Conservation (phyloP, 2,888 invertebrate species). For the Hololepta plana region DNA sequence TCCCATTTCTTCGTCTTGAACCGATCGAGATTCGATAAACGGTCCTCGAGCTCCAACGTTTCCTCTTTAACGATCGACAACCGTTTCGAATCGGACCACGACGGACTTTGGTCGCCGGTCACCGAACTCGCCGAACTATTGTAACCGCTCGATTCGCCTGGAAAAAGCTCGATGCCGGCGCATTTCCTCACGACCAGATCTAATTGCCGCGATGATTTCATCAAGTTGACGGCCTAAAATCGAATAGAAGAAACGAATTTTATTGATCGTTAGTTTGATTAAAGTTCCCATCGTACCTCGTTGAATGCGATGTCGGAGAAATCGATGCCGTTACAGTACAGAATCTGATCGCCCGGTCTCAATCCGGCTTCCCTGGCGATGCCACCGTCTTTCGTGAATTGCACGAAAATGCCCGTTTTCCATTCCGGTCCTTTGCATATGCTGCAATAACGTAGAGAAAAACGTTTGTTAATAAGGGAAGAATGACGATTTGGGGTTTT, state of each 20-base stretch:
- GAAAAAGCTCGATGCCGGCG: slow-evolving; percentile 61
- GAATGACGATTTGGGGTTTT: slow-evolving; percentile 1
- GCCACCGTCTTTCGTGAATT: slow-evolving; percentile 78
- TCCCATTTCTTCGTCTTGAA: slow-evolving; percentile 22
- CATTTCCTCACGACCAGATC: slow-evolving; percentile 61
- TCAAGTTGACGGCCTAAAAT: slow-evolving; percentile 55
- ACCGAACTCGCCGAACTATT: slow-evolving; percentile 72
- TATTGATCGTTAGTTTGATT: slow-evolving; percentile 5
- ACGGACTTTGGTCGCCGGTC: slow-evolving; percentile 53
- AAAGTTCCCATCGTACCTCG: slow-evolving; percentile 39
- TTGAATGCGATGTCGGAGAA: slow-evolving; percentile 62
- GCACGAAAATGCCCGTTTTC: slow-evolving; percentile 76
- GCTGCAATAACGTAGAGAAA: slow-evolving; percentile 24
- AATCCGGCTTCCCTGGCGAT: slow-evolving; percentile 77
- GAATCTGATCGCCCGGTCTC: slow-evolving; percentile 77
- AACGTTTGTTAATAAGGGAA: not conserved
- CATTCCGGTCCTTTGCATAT: slow-evolving; percentile 74
- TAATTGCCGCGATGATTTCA: slow-evolving; percentile 61
- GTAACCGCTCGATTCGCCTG: slow-evolving; percentile 68
- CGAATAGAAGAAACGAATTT: slow-evolving; percentile 7
- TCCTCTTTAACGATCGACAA: slow-evolving; percentile 61
- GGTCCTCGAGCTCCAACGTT: slow-evolving; percentile 39
- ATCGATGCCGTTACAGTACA: slow-evolving; percentile 73
- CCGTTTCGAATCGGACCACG: slow-evolving; percentile 45
- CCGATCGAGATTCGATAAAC: slow-evolving; percentile 18